These are phyloP conservation scores for Anas capensis DNA, from an alignment of 2,797 vertebrate genomes.

Conservation along the genomic window DNA sequence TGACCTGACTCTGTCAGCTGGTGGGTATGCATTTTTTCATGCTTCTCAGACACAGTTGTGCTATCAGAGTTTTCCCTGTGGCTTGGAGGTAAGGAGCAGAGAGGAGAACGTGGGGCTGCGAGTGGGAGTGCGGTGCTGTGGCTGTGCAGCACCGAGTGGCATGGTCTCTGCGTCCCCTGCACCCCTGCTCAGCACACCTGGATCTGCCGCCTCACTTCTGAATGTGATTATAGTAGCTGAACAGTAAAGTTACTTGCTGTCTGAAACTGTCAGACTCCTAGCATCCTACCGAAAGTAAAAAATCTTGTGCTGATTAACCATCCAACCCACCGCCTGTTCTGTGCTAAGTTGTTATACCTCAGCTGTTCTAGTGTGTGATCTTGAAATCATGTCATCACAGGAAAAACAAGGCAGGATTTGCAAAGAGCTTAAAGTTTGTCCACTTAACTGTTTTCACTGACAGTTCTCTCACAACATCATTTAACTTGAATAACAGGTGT, in stretches of 20 bases:
- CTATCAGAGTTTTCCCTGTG: not conserved
- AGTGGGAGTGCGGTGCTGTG: not conserved
- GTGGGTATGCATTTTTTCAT: not conserved
- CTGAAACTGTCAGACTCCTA: not conserved
- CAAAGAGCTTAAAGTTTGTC: not conserved
- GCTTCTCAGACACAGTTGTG: not conserved
- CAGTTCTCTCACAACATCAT: not conserved
- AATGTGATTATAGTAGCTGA: not conserved
- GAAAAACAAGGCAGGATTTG: not conserved
- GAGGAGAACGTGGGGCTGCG: not conserved
- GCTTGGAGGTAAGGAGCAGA: not conserved
- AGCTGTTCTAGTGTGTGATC: not conserved
- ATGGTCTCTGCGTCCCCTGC: fast-evolving
- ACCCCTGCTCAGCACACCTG: fast-evolving
- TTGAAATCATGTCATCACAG: not conserved
- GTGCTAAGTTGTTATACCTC: not conserved
- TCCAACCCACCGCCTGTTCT: not conserved
- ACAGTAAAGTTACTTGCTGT: not conserved
- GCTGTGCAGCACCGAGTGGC: not conserved
- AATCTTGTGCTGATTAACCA: not conserved
- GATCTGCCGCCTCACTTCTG: not conserved
- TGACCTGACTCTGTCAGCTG: not conserved
- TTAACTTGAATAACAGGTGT: not conserved
- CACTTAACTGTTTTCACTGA: not conserved
- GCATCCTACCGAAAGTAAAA: not conserved